A percentile compares a stretch with the other conserved stretches of the same genome.
Evolutionary conservation across 2,797 vertebrate genomes (phyloP).

Genomic region (Peromyscus aztecus): DNA sequence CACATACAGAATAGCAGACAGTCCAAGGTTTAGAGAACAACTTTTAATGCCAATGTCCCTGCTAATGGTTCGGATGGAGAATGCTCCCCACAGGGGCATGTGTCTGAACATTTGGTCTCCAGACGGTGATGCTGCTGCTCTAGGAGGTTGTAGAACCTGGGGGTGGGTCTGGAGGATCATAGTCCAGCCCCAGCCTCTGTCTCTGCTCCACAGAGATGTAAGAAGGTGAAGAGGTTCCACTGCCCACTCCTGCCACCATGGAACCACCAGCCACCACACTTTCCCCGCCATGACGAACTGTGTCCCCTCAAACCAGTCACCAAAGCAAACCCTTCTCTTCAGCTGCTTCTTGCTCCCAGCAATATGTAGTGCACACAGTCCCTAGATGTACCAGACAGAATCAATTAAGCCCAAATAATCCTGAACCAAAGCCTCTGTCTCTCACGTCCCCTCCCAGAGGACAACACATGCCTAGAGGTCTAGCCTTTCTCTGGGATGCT

Average conservation of each 20-base stretch:
- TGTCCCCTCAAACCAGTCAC: background rate
- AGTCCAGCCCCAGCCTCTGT: background rate
- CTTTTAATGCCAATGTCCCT: background rate
- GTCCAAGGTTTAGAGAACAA: background rate
- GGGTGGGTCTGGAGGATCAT: background rate
- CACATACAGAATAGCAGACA: background rate
- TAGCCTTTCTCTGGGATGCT: background rate
- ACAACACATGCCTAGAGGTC: background rate
- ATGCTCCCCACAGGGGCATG: too few relatives aligned
- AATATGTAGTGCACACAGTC: background rate
- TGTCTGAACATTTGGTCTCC: background rate
- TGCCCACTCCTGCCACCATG: background rate
- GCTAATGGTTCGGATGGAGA: background rate
- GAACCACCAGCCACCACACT: background rate
- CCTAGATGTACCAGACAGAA: background rate
- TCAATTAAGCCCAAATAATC: background rate
- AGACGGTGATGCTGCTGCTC: background rate
- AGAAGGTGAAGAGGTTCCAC: background rate
- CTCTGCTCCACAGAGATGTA: background rate
- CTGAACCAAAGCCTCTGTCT: slow-evolving; percentile 51
- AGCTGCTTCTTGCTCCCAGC: background rate
- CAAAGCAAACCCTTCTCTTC: background rate
- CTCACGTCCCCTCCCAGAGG: slow-evolving; percentile 17
- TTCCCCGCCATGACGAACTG: too few relatives aligned
- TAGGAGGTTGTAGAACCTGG: background rate